These are phyloP conservation scores for Solenopsis fugax DNA, from an alignment of 1,140 invertebrate species.

Conservation along the genomic window DNA sequence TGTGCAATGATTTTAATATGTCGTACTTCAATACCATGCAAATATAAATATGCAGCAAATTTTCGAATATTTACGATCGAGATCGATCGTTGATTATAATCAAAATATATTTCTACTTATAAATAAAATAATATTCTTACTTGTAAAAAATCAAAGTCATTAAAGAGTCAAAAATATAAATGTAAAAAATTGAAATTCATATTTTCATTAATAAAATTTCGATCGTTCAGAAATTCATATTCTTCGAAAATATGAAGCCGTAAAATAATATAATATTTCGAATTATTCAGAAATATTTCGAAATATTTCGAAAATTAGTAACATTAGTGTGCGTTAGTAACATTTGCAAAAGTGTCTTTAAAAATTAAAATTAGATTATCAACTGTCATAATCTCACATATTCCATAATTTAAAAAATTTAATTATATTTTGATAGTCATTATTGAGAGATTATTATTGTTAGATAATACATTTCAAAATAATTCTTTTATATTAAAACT, in stretches of 20 bases:
- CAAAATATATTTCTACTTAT: neutral
- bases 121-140: neutral
- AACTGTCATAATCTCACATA: neutral
- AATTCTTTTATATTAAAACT: conserved; percentile 1
- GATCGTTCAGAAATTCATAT: conserved; percentile 6
- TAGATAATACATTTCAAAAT: neutral
- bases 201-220: conserved; percentile 13
- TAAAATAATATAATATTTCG: neutral
- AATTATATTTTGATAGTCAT: neutral
- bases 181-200: conserved; percentile 1
- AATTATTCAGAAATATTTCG: conserved; percentile 4
- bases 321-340: neutral
- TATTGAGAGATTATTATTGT: conserved; percentile 1
- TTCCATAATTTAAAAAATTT: too few relatives aligned
- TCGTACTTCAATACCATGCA: neutral
- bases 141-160: neutral
- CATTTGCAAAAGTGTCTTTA: neutral
- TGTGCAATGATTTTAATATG: conserved; percentile 26
- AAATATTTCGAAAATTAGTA: too few relatives aligned
- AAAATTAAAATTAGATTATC: conserved; percentile 16
- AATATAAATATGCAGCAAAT: conserved; percentile 18
- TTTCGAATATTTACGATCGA: neutral
- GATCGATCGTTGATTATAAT: conserved; percentile 28
- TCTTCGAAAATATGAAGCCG: conserved; percentile 13
- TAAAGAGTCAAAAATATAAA: conserved; percentile 9